Evolutionary conservation across 2,113 vertebrate genomes (phyloP).

Genomic region (Microtus pennsylvanicus): DNA sequence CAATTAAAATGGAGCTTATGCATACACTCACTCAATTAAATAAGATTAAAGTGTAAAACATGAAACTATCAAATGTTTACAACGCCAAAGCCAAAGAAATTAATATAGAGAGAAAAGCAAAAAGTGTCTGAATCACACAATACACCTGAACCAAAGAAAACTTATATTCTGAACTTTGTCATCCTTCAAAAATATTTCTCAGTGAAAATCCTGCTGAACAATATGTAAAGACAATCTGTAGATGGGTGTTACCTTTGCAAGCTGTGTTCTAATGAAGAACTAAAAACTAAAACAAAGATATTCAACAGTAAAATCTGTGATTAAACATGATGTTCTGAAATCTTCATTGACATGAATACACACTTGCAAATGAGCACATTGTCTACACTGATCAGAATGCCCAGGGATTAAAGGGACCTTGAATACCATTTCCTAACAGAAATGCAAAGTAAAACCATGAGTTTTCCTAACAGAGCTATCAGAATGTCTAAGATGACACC

Average conservation of each 20-base stretch:
- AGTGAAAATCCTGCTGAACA: not conserved
- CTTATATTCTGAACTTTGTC: not conserved
- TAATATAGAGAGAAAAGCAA: not conserved
- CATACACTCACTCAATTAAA: not conserved
- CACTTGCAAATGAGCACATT: not conserved
- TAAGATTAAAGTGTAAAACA: not conserved
- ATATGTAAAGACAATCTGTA: not conserved
- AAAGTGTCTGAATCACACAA: not conserved
- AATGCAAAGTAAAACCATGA: not conserved
- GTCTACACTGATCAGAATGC: not conserved
- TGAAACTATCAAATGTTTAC: not conserved
- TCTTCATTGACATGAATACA: not conserved
- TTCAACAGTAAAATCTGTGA: not conserved
- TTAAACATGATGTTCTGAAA: not conserved
- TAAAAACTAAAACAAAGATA: too few relatives aligned
- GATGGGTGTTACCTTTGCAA: not conserved
- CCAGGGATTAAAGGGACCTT: not conserved
- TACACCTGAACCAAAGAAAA: not conserved
- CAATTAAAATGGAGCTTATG: not conserved
- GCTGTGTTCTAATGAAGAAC: not conserved
- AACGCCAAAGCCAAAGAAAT: not conserved
- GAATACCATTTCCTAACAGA: not conserved
- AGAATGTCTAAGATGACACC: not conserved
- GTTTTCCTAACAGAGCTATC: not conserved
- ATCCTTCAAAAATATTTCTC: not conserved